Percentiles rank a stretch among this genome's conserved stretches.
Conservation (phyloP, 2,797 vertebrate species). For the Pteronotus mesoamericanus region DNA sequence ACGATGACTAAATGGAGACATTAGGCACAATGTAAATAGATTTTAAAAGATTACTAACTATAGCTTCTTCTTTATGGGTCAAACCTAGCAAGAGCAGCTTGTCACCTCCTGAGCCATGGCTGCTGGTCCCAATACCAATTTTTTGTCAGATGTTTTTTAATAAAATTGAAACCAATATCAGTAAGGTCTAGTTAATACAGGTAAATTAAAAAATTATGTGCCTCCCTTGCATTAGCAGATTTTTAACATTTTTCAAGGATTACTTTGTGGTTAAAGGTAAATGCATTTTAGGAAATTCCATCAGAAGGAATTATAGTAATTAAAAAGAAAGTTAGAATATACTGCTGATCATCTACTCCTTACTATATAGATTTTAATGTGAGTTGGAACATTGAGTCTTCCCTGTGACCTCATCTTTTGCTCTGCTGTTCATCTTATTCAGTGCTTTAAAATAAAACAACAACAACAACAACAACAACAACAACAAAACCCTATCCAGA, state of each 20-base stretch:
- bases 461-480: too few species aligned
- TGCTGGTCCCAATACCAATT: not conserved
- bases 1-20: slow-evolving; percentile 21
- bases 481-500: not conserved
- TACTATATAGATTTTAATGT: not conserved
- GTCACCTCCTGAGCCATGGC: not conserved
- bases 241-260: not conserved
- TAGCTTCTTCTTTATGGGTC: not conserved
- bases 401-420: not conserved
- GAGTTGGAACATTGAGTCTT: not conserved
- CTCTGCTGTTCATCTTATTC: not conserved
- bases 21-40: slow-evolving; percentile 54
- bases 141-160: not conserved
- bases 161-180: not conserved
- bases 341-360: not conserved
- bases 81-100: not conserved
- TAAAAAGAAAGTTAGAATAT: not conserved
- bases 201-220: not conserved
- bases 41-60: slow-evolving; percentile 41
- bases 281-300: not conserved
- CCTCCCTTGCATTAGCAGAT: not conserved
- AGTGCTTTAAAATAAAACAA: not conserved
- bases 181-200: not conserved
- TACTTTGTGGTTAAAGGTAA: not conserved
- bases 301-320: not conserved